Percentiles rank a stretch among this genome's conserved stretches.
These are phyloP conservation scores for Acanthaster planci DNA, from an alignment of 35 echinoderm and acorn worm species.

Conservation along the genomic window DNA sequence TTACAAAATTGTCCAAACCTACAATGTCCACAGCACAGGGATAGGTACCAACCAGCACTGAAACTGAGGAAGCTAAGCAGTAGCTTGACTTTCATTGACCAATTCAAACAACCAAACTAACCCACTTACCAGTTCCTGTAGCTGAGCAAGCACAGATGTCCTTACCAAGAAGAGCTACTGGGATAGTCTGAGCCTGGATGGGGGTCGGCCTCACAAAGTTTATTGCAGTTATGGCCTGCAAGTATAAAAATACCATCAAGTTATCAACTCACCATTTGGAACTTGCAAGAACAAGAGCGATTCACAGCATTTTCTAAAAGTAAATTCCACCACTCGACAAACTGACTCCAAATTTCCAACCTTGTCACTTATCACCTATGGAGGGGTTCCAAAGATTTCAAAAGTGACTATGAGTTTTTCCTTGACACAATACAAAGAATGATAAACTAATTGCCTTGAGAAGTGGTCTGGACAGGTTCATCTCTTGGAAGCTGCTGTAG, in stretches of 20 bases:
- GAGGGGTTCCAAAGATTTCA: neutral
- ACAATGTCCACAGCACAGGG: too few species aligned
- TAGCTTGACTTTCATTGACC: too few species aligned
- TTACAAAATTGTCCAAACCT: too few species aligned
- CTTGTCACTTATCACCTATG: neutral
- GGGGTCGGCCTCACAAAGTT: conserved; percentile 93
- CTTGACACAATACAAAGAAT: neutral
- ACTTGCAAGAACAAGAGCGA: neutral
- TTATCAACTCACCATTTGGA: too few species aligned
- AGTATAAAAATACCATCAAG: conserved; percentile 3
- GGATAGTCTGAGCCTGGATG: conserved; percentile 79
- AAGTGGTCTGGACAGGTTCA: conserved; percentile 94
- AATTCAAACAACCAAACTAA: too few species aligned
- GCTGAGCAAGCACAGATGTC: conserved; percentile 99
- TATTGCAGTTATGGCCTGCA: conserved; percentile 83
- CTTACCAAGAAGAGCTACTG: conserved; percentile 91
- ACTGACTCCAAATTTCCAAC: neutral
- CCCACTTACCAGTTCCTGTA: conserved; percentile 88
- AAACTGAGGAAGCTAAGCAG: too few species aligned
- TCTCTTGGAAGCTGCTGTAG: conserved; percentile 71
- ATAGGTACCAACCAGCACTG: too few species aligned
- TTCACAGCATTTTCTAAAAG: neutral
- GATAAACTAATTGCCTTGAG: conserved; percentile 63
- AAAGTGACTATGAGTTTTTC: neutral
- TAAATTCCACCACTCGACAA: neutral